Conservation (phyloP, 2,797 vertebrate genomes). For the Poeciliopsis turneri region DNA sequence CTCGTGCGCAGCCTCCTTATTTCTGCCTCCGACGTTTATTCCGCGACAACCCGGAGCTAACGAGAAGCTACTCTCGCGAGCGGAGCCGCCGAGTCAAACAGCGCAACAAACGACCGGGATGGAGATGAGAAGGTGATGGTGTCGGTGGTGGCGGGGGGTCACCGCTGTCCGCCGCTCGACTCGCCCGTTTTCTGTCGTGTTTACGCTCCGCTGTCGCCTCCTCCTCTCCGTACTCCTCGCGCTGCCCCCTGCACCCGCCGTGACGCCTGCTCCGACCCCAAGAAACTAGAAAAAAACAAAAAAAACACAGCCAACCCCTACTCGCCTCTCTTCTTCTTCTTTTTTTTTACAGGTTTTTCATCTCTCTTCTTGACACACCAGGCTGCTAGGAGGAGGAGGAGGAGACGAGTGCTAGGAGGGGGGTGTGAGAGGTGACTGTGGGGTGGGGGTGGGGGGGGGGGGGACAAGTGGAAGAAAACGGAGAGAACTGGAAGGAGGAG, state of each 20-base stretch:
- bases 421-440: not conserved
- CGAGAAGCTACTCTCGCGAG: not conserved
- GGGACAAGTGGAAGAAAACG: constrained; percentile 39
- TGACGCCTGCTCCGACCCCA: constrained; percentile 62
- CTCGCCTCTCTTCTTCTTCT: not conserved
- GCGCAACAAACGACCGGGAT: constrained; percentile 38
- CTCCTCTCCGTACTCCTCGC: constrained; percentile 41
- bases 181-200: constrained; percentile 64
- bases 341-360: constrained; percentile 27
- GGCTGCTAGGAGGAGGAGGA: constrained; percentile 22
- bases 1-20: constrained; percentile 12
- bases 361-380: constrained; percentile 31
- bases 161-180: constrained; percentile 53
- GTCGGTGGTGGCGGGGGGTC: constrained; percentile 28
- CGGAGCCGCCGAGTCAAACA: not conserved
- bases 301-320: not conserved
- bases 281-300: constrained; percentile 19
- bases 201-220: constrained; percentile 61
- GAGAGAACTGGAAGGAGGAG: constrained; percentile 47
- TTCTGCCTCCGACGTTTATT: not conserved
- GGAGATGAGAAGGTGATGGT: constrained; percentile 49
- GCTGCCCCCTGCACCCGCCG: constrained; percentile 29
- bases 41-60: not conserved
- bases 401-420: constrained; percentile 10
- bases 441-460: not conserved